phyloP scores from a whole-genome alignment of 2,888 invertebrate genomes.

The Chaitophorus viminalis region DNA sequence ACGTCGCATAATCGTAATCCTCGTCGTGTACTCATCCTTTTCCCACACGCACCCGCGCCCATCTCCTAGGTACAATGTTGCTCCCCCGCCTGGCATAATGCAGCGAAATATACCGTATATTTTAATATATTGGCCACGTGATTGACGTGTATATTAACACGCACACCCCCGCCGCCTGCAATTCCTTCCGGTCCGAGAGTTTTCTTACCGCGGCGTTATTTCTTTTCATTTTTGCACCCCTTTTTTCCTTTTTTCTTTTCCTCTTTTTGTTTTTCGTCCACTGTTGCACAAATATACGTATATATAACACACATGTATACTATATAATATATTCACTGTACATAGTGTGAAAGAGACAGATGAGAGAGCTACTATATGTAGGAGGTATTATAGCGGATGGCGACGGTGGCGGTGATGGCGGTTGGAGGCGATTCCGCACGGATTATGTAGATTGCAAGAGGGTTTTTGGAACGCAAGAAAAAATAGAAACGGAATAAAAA shows the following conservation, averaged over 20 bases:
- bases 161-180: constrained; percentile 22
- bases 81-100: background rate
- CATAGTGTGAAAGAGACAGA: no score
- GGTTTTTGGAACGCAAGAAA: background rate
- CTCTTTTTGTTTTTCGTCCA: constrained; percentile 1
- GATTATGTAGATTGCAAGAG: constrained; percentile 18
- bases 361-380: background rate
- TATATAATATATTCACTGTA: no score
- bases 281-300: background rate
- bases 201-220: constrained; percentile 22
- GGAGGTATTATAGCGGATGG: no score
- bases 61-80: background rate
- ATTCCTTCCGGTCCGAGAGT: constrained; percentile 55
- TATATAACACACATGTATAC: background rate
- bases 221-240: constrained; percentile 17
- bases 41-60: constrained; percentile 23
- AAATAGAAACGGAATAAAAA: background rate
- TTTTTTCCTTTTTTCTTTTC: no score
- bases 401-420: background rate
- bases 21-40: constrained; percentile 14
- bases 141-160: constrained; percentile 59
- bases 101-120: background rate
- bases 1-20: constrained; percentile 5
- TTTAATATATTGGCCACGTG: constrained; percentile 25
- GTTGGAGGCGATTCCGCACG: background rate